phyloP scores from a whole-genome alignment of 2,888 invertebrate species.

The Thereva nobilitata region DNA sequence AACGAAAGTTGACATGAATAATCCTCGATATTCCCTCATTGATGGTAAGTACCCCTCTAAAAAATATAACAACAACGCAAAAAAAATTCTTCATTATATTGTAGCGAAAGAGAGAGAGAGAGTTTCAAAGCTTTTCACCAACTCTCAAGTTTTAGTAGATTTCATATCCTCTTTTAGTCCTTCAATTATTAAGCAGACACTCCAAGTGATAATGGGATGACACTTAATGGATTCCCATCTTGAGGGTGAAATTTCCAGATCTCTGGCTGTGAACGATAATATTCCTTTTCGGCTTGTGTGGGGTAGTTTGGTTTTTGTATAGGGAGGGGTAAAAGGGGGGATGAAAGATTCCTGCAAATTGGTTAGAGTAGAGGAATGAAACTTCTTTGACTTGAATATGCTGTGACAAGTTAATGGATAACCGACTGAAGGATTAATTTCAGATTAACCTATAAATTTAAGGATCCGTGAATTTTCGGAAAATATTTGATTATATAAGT shows the following conservation, averaged over 20 bases:
- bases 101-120: too few relatives aligned
- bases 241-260: too few relatives aligned
- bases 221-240: constrained; percentile 11
- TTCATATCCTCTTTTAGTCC: not conserved
- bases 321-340: not conserved
- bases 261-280: too few relatives aligned
- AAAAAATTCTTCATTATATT: too few relatives aligned
- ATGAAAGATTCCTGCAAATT: not conserved
- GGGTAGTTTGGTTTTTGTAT: not conserved
- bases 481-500: too few relatives aligned
- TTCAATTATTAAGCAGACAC: constrained; percentile 12
- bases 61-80: too few relatives aligned
- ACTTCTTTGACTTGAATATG: not conserved
- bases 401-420: not conserved
- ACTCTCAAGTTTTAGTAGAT: too few relatives aligned
- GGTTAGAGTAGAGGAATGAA: not conserved
- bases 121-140: too few relatives aligned
- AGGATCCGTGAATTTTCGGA: too few relatives aligned
- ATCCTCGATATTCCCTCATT: constrained; percentile 82
- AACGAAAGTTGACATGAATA: constrained; percentile 83
- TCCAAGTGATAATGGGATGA: constrained; percentile 12
- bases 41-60: constrained; percentile 64
- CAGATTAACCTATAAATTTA: too few relatives aligned
- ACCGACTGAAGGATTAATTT: not conserved
- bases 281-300: not conserved